Base-by-base conservation (phyloP, 2,797 vertebrate species). In the Trematomus bernacchii region DNA sequence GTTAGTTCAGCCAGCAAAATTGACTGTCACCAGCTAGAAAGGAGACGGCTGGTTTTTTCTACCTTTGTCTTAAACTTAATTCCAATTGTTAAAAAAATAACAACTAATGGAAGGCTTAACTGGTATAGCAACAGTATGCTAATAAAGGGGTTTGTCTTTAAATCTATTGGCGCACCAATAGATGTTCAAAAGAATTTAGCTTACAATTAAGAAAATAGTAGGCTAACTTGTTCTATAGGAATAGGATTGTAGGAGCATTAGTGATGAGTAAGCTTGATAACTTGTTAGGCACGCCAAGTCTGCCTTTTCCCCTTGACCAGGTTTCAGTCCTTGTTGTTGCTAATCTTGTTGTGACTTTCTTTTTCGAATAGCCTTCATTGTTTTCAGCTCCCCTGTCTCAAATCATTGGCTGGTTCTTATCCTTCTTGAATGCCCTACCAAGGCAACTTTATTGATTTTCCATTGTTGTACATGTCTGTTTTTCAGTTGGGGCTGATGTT, bases 401-500 rank as follows among this genome's bases (percentile, higher is more conserved):
- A 81, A 85, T 88, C 67, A 55, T 46, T 48, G 66, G 53, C 76
- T 67, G 68, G 82, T 84, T 87, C 46, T 62, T 79, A 76, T 79
- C 86, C 63, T 77, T 66, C 18, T 42, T 42, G 61, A 42, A 66
- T 65, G 51, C 43, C 46, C 62, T 54, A 76, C 76, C 52, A 59
- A 68, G 71, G 76, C 71, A 85, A 62, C 77, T 58, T 65, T 75
- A 92, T 88, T 84, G 91, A 92, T 92, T 93, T 90, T 85, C 79
- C 75, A 78, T 91, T 91, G 91, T 87, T 80, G 86, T 84, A 84
- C 82, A 70, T 80, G 83, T 86, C 80, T 74, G 81, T 91, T 90
- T 90, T 90, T 86, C 72, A 79, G 62, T 85, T 15, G 18, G 69
- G 74, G 66, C 73, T 5, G 1, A 69, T 80, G 83, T 86, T 89